phyloP scores from a whole-genome alignment of 2,113 vertebrate species.

The Procavia capensis region DNA sequence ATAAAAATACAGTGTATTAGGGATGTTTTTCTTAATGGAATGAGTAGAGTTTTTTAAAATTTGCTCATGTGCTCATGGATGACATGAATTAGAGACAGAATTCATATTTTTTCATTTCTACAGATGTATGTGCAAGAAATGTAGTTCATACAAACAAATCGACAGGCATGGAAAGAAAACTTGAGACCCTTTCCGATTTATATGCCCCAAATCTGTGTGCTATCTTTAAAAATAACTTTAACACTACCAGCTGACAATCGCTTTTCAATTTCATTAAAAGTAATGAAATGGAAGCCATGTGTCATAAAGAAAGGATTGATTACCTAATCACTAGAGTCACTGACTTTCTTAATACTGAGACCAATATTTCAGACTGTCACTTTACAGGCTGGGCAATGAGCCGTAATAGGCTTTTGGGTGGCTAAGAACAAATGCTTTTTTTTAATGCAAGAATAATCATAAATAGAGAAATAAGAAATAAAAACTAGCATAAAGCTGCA shows the following conservation, averaged over 20 bases:
- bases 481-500: background rate
- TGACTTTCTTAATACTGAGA: background rate
- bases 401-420: background rate
- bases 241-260: background rate
- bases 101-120: conserved; percentile 43
- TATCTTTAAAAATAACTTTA: background rate
- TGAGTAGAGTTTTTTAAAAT: background rate
- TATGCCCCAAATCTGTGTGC: background rate
- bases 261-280: conserved; percentile 17
- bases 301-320: background rate
- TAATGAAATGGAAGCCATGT: background rate
- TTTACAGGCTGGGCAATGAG: background rate
- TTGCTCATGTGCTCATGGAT: background rate
- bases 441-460: background rate
- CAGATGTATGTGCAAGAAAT: background rate
- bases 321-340: background rate
- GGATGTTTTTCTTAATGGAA: background rate
- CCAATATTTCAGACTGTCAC: background rate
- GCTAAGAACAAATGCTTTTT: background rate
- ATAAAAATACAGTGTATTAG: background rate
- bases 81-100: background rate
- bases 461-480: background rate
- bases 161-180: background rate
- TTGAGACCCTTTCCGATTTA: background rate
- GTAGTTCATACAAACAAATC: background rate